Conservation (phyloP, 1,140 invertebrate species). For the Argopecten irradians region DNA sequence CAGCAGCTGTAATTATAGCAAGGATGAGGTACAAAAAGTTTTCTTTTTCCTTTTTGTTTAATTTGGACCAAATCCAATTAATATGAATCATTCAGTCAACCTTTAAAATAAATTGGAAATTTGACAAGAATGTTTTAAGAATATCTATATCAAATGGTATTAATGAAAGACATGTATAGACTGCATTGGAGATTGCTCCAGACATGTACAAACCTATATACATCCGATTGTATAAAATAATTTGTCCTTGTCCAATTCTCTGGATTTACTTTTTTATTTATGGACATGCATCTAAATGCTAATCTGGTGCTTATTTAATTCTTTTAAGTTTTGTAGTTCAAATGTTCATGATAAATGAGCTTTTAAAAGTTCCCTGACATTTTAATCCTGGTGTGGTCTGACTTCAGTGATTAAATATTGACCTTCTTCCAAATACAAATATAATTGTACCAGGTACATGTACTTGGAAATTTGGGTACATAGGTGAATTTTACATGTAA, state of each 20-base stretch:
- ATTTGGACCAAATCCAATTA: neutral
- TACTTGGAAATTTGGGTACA: too few species aligned
- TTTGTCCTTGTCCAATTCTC: neutral
- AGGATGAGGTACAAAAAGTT: neutral
- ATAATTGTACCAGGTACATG: too few species aligned
- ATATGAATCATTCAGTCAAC: neutral
- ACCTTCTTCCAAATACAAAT: too few species aligned
- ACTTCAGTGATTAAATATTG: neutral
- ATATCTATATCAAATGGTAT: slow-evolving; percentile 3
- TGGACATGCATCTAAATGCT: neutral
- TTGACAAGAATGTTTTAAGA: neutral
- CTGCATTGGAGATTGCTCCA: neutral
- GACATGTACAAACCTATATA: neutral
- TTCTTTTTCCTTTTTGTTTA: neutral
- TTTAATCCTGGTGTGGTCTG: neutral
- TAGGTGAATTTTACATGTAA: too few species aligned
- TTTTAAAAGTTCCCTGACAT: neutral
- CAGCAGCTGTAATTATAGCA: neutral
- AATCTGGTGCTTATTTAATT: neutral
- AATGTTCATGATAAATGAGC: neutral
- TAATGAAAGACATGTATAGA: neutral
- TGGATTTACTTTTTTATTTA: neutral
- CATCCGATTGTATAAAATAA: too few species aligned
- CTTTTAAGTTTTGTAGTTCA: neutral
- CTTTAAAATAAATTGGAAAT: neutral